These are phyloP conservation scores for Characodon lateralis DNA, from an alignment of 2,797 vertebrate genomes.

Conservation along the genomic window DNA sequence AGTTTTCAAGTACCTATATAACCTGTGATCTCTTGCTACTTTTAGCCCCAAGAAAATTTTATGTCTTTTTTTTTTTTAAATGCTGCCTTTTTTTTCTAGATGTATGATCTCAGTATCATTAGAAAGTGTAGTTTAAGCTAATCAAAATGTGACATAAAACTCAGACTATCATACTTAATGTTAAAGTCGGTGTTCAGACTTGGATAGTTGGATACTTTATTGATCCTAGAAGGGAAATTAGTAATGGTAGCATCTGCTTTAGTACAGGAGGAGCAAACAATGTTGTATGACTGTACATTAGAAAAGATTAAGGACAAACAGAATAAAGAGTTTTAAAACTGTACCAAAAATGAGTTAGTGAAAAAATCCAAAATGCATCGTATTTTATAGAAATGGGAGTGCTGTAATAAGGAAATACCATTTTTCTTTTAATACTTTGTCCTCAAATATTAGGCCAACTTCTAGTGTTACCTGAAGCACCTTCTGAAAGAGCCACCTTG, in stretches of 20 bases:
- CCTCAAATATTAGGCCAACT: not conserved
- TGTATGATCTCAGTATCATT: not conserved
- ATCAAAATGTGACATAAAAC: not conserved
- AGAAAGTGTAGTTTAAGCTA: not conserved
- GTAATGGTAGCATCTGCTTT: not conserved
- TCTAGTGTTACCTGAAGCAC: not conserved
- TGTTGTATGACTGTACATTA: not conserved
- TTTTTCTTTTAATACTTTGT: not conserved
- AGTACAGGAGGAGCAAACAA: not conserved
- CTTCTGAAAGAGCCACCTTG: not conserved
- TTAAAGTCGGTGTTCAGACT: not conserved
- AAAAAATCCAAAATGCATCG: not conserved
- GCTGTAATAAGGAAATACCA: not conserved
- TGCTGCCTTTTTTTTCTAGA: too few relatives aligned
- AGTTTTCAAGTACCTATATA: too few relatives aligned
- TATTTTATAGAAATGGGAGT: not conserved
- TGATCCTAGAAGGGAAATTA: not conserved
- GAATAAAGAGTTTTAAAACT: not conserved
- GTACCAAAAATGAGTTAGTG: not conserved
- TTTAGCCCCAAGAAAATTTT: too few relatives aligned
- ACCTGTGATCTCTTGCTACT: too few relatives aligned
- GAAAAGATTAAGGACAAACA: not conserved
- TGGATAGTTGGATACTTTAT: not conserved
- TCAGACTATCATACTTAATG: too few relatives aligned
- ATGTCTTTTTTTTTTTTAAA: too few relatives aligned